Base-by-base conservation (phyloP, 2,888 invertebrate species). In the Spisula subtruncata region DNA sequence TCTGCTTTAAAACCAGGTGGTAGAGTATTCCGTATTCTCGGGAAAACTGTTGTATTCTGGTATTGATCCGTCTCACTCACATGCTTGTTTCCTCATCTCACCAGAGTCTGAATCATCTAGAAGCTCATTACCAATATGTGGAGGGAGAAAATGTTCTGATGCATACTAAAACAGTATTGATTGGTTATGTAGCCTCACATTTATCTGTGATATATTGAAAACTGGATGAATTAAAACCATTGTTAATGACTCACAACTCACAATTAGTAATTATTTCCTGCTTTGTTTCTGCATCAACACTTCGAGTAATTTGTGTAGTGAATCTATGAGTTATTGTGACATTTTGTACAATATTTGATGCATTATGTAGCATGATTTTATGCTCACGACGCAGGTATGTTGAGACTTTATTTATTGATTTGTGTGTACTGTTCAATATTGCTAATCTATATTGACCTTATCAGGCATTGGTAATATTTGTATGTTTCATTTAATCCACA, bases 51-150 rank as follows among this genome's bases (percentile, higher is more conserved):
- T 60, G 4, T 60, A 29, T n/a, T 48, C 41, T 83, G 20, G 54
- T 89, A 91, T 91, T 91, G 90, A 91, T 91, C 90, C 16, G 71
- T 81, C 25, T 87, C 79, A 41, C 81, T 71, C 54, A 82, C 54
- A 81, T 83, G 90, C 89, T 84, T 87, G 82, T 48, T 86, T 75
- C 29, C 51, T 41, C 54, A 79, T 48, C 84, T 75, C 29, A 35
- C 29, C 54, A 35, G 29, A 82, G 75, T 91, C 90, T 86, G 89
- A 91, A 84, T 91, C 90, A 91, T 71, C 79, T 18, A 71, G 87
- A 83, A 32, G 90, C 90, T 91, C 75, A 88, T 88, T 84, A 66
- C 60, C 60, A 80, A 25, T 83, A 83, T 87, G 86, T 32, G 25
- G 51, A n/a, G n/a, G 32, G 20, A 32, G 18, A 32, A 82, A 51